Base-by-base conservation (phyloP, 2,797 vertebrate species). In the Syngnathus rostellatus region DNA sequence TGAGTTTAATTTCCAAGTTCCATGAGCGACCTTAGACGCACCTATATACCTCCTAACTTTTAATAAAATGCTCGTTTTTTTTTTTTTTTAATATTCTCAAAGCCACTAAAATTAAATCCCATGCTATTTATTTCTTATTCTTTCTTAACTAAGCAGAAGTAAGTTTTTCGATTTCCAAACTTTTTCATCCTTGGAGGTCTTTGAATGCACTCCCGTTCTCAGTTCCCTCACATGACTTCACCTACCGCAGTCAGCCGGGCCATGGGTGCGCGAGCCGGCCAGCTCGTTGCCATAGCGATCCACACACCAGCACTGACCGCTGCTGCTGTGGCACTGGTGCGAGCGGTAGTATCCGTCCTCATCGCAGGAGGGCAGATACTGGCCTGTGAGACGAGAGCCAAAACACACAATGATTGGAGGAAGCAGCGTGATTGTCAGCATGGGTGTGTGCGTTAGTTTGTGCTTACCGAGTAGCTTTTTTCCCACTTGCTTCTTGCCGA, bases 271-370 rank as follows among this genome's bases (percentile, higher is more conserved):
- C 51, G 94, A 95, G 62, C 92, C 91, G 37, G 92, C 84, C 66
- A 94, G 87, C 81, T 97, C 94, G 31, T 93, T 93, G 76, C 95
- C 95, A 8, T 93, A 90, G 48, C 87, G 88, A 81, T 97, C 93
- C 75, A 95, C 94, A n/a, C 95, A 98, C 95, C 95, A 98, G 59
- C 95, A 97, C 81, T 95, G 92, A 0, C 93, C 94, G 0, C 86
- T 93, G 85, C 85, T 86, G 71, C 86, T 75, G 70, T 95, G 93
- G 79, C 94, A 98, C 81, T 98, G 95, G 55, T 91, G 91, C 61
- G 94, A 90, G 23, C 83, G 70, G 50, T 94, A 97, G 79, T 93
- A 90, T 2, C 95, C 95, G 0, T 92, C 90, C 45, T 92, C 92
- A 48, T 95, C 94, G 72, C 95, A 98, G 67, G 93, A 90, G 0